phyloP scores from a whole-genome alignment of 2,888 invertebrate species.

The Caradrina clavipalpis region DNA sequence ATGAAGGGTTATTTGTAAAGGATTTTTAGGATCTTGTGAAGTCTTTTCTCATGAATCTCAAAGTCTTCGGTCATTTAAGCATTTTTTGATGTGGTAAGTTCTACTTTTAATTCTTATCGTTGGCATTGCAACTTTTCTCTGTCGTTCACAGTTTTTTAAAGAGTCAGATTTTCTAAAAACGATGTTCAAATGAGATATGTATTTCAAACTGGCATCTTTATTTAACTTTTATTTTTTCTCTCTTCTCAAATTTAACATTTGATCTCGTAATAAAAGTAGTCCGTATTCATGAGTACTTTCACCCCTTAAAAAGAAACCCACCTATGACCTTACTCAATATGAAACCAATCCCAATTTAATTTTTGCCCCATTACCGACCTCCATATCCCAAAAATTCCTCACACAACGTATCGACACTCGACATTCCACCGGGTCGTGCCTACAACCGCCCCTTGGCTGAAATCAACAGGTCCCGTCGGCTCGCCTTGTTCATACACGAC shows the following conservation, averaged over 20 bases:
- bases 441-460: constrained; percentile 72
- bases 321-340: background rate
- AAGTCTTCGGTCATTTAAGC: no score
- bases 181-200: no score
- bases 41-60: background rate
- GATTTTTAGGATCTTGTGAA: background rate
- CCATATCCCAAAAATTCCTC: constrained; percentile 29
- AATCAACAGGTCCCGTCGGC: constrained; percentile 85
- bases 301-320: background rate
- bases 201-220: no score
- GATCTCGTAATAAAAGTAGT: no score
- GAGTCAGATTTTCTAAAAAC: no score
- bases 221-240: no score
- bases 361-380: background rate
- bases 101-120: no score
- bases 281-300: no score
- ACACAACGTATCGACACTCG: constrained; percentile 32
- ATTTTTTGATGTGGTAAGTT: no score
- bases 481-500: constrained; percentile 69
- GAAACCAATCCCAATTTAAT: background rate
- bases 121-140: no score
- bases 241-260: no score
- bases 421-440: constrained; percentile 33
- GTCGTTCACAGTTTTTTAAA: no score
- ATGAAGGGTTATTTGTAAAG: background rate